Percentiles rank a stretch among this genome's conserved stretches.
These are phyloP conservation scores for Terrapene triunguis DNA, from an alignment of 2,113 vertebrate species.

Conservation along the genomic window DNA sequence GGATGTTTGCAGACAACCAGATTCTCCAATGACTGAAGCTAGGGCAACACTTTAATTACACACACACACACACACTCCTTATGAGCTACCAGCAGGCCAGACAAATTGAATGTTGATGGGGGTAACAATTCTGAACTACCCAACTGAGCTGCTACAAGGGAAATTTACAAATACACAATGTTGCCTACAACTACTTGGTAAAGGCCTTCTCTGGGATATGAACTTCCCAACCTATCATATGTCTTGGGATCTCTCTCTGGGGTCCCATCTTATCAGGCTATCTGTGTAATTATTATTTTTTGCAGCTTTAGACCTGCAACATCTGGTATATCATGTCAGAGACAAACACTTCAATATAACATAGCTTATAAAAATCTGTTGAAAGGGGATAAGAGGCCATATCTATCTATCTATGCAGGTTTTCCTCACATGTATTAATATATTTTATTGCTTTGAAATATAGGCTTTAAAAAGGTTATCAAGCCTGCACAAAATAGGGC, in stretches of 20 bases:
- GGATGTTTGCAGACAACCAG: background rate
- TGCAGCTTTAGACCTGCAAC: background rate
- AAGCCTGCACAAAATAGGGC: background rate
- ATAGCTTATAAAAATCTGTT: background rate
- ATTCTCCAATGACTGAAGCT: fast-evolving
- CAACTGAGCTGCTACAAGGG: background rate
- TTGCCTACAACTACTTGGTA: background rate
- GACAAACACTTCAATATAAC: background rate
- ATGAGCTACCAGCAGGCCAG: background rate
- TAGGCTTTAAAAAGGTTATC: background rate
- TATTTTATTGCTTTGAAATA: background rate
- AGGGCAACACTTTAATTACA: background rate
- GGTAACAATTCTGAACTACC: background rate
- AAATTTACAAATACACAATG: background rate
- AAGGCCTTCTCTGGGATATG: background rate
- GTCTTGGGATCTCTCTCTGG: background rate
- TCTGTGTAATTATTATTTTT: slow-evolving; percentile 11
- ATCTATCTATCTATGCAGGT: fast-evolving
- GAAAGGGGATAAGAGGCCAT: background rate
- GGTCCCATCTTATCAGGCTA: background rate
- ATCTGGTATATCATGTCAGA: background rate
- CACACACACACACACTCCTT: background rate
- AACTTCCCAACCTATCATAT: background rate
- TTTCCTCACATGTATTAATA: background rate
- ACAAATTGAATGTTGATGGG: background rate